These are phyloP conservation scores for Pristis pectinata DNA, from an alignment of 2,797 vertebrate genomes.

Conservation along the genomic window DNA sequence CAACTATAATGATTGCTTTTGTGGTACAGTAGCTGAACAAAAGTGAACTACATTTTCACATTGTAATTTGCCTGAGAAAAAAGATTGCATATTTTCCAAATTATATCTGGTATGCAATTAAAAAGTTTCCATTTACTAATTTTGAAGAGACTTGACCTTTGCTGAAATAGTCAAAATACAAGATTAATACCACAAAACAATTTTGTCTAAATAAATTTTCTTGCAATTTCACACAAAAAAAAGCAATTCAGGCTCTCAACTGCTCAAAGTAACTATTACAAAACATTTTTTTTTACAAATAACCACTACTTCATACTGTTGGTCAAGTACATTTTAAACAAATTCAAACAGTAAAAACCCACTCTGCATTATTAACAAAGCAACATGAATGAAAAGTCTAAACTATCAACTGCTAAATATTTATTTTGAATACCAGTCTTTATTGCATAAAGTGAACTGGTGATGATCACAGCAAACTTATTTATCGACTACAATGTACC, in stretches of 20 bases:
- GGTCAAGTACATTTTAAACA: background rate
- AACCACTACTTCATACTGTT: background rate
- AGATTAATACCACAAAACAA: conserved; percentile 5
- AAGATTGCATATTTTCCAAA: background rate
- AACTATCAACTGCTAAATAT: background rate
- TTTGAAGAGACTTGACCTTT: background rate
- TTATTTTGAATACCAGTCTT: background rate
- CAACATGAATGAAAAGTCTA: background rate
- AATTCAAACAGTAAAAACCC: background rate
- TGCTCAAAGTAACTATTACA: background rate
- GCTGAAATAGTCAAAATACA: background rate
- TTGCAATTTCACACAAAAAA: conserved; percentile 17
- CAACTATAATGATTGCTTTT: background rate
- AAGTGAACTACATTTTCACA: background rate
- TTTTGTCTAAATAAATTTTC: background rate
- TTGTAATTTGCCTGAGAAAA: background rate
- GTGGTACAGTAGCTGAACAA: background rate
- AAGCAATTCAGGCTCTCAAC: background rate
- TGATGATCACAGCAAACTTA: background rate
- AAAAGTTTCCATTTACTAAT: background rate
- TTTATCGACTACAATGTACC: background rate
- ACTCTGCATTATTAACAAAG: background rate
- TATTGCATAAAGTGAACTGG: background rate
- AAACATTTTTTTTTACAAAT: conserved; percentile 14
- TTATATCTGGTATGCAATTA: background rate